These are phyloP conservation scores for Leucopternis melanops DNA, from an alignment of 2,113 vertebrate genomes.

Conservation along the genomic window DNA sequence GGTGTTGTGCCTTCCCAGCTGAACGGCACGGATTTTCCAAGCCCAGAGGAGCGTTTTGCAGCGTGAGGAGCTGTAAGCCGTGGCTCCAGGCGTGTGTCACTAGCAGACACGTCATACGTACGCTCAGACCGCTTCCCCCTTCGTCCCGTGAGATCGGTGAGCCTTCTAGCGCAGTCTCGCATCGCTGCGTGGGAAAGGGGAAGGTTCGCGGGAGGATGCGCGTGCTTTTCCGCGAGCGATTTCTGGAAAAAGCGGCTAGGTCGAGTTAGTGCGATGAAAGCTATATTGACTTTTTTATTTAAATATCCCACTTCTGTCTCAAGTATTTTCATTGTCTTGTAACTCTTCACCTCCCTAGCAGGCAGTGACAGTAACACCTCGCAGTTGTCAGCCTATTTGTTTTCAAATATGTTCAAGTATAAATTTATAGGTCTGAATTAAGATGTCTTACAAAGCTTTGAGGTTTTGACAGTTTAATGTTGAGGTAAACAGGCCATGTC, in stretches of 20 bases:
- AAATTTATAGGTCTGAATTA: background rate
- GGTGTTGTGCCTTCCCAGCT: background rate
- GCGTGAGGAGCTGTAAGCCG: background rate
- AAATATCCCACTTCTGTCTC: background rate
- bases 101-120: background rate
- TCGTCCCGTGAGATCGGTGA: background rate
- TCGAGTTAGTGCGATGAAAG: background rate
- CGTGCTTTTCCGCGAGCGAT: background rate
- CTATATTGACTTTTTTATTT: background rate
- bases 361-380: background rate
- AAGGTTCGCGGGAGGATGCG: background rate
- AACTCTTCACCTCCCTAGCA: background rate
- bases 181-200: background rate
- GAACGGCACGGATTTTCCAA: background rate
- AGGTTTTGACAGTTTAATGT: slow-evolving; percentile 4
- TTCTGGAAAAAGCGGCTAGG: background rate
- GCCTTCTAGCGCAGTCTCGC: background rate
- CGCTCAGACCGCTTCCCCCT: accelerated
- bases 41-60: background rate
- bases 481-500: too few species aligned
- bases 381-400: background rate
- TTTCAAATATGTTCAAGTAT: background rate
- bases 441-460: slow-evolving; percentile 1
- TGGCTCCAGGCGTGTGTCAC: background rate
- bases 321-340: background rate